Conservation (phyloP, 2,113 vertebrate genomes). For the Rostratula benghalensis region DNA sequence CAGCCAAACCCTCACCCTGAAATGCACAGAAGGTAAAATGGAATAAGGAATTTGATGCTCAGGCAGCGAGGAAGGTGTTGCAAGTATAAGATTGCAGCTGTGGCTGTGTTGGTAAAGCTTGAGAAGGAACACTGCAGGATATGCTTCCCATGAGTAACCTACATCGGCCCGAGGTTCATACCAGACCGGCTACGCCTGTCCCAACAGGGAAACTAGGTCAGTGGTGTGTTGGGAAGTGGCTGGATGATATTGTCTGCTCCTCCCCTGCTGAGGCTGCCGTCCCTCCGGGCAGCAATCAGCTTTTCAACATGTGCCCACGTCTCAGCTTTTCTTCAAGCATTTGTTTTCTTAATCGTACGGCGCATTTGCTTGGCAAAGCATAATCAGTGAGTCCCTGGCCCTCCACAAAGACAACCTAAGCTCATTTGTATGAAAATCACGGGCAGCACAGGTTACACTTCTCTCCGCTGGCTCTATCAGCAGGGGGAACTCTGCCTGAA, state of each 20-base stretch:
- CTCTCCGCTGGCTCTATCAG: background rate
- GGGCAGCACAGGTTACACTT: background rate
- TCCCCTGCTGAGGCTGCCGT: background rate
- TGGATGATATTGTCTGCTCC: background rate
- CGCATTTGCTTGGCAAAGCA: background rate
- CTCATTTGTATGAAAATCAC: constrained; percentile 3
- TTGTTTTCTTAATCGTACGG: fast-evolving
- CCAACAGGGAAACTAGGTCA: constrained; percentile 9
- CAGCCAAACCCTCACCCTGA: background rate
- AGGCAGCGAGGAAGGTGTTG: background rate
- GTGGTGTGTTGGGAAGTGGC: background rate
- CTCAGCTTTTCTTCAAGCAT: background rate
- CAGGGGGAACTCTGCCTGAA: background rate
- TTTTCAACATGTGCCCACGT: background rate
- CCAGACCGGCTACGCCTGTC: background rate
- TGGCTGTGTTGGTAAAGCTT: background rate
- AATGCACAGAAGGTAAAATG: background rate
- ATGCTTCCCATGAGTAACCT: background rate
- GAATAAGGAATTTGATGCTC: background rate
- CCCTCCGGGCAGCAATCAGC: background rate
- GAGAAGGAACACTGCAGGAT: background rate
- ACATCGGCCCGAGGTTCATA: background rate
- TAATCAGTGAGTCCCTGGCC: background rate
- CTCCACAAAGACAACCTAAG: background rate
- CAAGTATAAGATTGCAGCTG: background rate